These are phyloP conservation scores for Lontra canadensis DNA, from an alignment of 2,113 vertebrate species.

Conservation along the genomic window DNA sequence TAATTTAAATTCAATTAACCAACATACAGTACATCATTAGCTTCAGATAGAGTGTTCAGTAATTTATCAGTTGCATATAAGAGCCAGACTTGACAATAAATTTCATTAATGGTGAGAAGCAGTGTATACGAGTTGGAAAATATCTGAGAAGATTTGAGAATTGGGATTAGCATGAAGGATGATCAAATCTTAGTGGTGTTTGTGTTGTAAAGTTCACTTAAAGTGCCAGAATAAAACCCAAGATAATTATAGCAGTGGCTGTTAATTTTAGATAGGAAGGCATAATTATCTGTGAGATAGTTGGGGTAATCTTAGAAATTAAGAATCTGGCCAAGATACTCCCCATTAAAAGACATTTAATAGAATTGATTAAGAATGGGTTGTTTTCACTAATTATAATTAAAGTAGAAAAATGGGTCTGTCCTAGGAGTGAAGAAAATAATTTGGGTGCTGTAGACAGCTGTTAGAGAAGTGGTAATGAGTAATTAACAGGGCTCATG, in stretches of 20 bases:
- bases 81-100: background rate
- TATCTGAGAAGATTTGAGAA: background rate
- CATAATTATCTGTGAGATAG: background rate
- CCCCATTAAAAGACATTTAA: background rate
- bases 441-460: background rate
- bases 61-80: no score
- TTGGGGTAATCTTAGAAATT: background rate
- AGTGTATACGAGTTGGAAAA: background rate
- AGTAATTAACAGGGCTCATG: background rate
- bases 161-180: background rate
- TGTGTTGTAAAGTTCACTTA: conserved; percentile 2
- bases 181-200: background rate
- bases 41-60: no score
- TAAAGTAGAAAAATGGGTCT: background rate
- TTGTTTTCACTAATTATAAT: background rate
- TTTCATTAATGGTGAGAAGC: background rate
- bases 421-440: background rate
- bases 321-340: background rate
- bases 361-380: background rate
- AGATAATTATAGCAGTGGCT: background rate
- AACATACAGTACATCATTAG: no score
- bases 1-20: no score
- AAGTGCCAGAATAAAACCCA: background rate
- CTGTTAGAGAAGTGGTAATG: background rate
- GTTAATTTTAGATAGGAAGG: background rate